phyloP scores from a whole-genome alignment of 2,113 vertebrate species.

The Macrotis lagotis region DNA sequence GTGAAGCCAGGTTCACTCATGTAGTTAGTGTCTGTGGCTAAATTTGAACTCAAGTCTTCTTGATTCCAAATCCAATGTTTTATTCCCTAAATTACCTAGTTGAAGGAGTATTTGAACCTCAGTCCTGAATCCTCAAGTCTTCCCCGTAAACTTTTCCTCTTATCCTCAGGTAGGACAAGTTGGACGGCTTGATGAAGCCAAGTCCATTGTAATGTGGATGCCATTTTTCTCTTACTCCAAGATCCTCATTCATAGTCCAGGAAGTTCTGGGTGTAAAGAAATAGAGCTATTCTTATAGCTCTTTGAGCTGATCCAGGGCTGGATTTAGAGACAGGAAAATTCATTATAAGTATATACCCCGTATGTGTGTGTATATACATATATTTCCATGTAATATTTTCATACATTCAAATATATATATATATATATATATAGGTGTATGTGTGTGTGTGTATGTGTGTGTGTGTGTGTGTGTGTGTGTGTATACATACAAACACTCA shows the following conservation, averaged over 20 bases:
- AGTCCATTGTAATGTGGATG: background rate
- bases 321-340: background rate
- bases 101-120: background rate
- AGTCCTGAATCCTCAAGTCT: background rate
- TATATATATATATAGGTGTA: no score
- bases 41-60: background rate
- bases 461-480: no score
- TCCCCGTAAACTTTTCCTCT: background rate
- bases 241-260: background rate
- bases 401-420: no score
- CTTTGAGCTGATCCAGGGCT: background rate
- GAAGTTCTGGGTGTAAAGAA: background rate
- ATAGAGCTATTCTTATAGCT: background rate
- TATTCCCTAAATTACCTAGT: background rate
- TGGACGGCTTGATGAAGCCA: background rate
- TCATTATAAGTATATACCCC: background rate
- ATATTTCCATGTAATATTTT: no score
- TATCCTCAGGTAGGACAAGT: background rate
- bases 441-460: no score
- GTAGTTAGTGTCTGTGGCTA: background rate
- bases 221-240: background rate
- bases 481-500: no score
- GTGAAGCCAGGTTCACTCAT: background rate
- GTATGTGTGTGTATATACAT: no score
- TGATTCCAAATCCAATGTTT: background rate